Evolutionary conservation across 2,113 vertebrate species (phyloP).

Genomic region (Ophthalmolycus amberensis): DNA sequence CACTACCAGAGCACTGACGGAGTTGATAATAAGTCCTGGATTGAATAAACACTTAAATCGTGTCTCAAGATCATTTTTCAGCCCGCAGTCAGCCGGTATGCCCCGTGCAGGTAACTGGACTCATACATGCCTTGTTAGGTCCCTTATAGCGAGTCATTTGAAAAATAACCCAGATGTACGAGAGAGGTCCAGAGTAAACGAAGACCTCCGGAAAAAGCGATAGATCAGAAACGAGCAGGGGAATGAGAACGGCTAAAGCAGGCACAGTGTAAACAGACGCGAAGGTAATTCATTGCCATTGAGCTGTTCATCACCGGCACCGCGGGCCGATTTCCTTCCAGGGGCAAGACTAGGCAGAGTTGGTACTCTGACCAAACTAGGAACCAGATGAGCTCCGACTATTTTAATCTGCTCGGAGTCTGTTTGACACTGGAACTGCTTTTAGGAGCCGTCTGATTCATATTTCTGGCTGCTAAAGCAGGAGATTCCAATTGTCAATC

Average conservation of each 20-base stretch:
- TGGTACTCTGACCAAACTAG: slow-evolving; percentile 71
- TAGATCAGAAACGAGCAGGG: slow-evolving; percentile 54
- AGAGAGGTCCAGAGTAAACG: slow-evolving; percentile 55
- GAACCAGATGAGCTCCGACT: slow-evolving; percentile 42
- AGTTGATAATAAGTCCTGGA: slow-evolving; percentile 72
- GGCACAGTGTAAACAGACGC: slow-evolving; percentile 55
- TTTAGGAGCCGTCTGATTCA: slow-evolving; percentile 33
- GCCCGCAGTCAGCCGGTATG: slow-evolving; percentile 34
- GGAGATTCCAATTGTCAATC: slow-evolving; percentile 21
- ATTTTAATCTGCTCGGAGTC: slow-evolving; percentile 37
- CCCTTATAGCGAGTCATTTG: slow-evolving; percentile 31
- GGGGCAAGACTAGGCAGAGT: slow-evolving; percentile 48
- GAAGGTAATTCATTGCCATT: slow-evolving; percentile 47
- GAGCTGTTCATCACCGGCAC: slow-evolving; percentile 39
- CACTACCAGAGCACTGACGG: slow-evolving; percentile 48
- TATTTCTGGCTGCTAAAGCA: slow-evolving; percentile 15
- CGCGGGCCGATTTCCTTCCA: slow-evolving; percentile 68
- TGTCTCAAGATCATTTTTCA: slow-evolving; percentile 52
- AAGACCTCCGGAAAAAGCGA: slow-evolving; percentile 52
- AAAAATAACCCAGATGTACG: slow-evolving; percentile 42
- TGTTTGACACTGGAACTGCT: slow-evolving; percentile 28
- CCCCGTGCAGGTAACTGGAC: slow-evolving; percentile 57
- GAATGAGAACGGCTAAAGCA: slow-evolving; percentile 20
- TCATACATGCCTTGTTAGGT: slow-evolving; percentile 56
- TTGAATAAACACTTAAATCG: slow-evolving; percentile 68